phyloP scores from a whole-genome alignment of 2,113 vertebrate genomes.

The Oreocharis arfaki region DNA sequence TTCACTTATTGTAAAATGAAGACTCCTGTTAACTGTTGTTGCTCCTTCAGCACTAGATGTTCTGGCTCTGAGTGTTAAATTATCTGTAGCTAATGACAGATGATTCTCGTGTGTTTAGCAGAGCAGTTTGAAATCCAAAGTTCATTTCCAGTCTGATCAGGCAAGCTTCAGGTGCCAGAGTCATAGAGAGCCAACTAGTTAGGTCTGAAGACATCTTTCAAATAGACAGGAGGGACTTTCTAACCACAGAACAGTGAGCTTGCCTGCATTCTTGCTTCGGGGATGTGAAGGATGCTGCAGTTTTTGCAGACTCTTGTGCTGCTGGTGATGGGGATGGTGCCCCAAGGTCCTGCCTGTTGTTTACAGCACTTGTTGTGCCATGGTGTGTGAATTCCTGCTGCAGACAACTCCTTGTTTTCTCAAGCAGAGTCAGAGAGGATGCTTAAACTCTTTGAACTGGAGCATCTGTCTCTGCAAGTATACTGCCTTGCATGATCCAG shows the following conservation, averaged over 20 bases:
- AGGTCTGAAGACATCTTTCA: not conserved
- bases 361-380: accelerated
- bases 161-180: not conserved
- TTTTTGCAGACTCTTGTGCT: not conserved
- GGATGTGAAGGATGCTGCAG: not conserved
- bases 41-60: not conserved
- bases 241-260: not conserved
- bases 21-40: not conserved
- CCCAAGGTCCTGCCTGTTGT: not conserved
- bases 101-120: not conserved
- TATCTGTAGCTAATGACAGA: not conserved
- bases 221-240: not conserved
- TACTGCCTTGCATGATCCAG: not conserved
- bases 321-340: not conserved
- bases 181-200: not conserved
- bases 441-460: not conserved
- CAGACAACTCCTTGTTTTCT: not conserved
- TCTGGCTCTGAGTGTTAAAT: not conserved
- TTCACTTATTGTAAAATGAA: not conserved
- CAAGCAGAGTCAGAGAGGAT: not conserved
- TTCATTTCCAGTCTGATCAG: not conserved
- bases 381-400: not conserved
- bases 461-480: not conserved
- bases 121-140: not conserved
- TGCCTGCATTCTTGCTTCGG: not conserved